Conservation (phyloP, 2,888 invertebrate species). For the Euphydryas editha region DNA sequence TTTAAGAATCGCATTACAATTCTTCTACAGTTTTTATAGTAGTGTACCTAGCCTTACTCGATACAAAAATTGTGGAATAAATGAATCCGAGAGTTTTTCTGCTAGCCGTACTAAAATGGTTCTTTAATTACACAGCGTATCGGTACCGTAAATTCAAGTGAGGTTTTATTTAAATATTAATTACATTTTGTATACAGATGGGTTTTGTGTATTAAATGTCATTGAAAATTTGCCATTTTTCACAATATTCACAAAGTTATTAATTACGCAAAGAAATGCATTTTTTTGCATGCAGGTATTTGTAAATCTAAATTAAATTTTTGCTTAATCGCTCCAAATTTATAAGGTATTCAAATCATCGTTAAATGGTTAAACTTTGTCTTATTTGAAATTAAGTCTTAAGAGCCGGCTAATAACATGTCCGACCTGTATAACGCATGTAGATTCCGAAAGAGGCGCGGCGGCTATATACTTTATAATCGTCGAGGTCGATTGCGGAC, state of each 20-base stretch:
- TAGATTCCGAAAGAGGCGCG: constrained; percentile 43
- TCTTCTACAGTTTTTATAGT: constrained; percentile 20
- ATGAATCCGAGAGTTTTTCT: constrained; percentile 27
- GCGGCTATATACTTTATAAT: constrained; percentile 69
- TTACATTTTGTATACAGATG: constrained; percentile 41
- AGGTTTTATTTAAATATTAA: constrained; percentile 71
- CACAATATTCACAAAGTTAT: neutral
- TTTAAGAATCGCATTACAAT: constrained; percentile 8
- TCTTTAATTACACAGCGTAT: constrained; percentile 67
- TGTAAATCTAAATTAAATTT: neutral
- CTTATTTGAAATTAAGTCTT: constrained; percentile 8
- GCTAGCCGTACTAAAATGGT: constrained; percentile 41
- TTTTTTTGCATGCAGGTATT: neutral
- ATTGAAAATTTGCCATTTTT: neutral
- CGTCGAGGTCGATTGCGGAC: constrained; percentile 72
- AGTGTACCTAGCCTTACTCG: neutral
- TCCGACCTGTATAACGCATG: constrained; percentile 31
- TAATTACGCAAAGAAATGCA: constrained; percentile 1
- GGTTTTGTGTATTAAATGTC: neutral
- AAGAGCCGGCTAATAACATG: constrained; percentile 35
- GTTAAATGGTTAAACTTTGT: constrained; percentile 1
- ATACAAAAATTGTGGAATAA: constrained; percentile 1
- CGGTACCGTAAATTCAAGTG: constrained; percentile 64
- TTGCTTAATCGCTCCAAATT: neutral
- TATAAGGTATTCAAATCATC: neutral